Evolutionary conservation across 2,113 vertebrate genomes (phyloP).

Genomic region (Lasiurus cinereus): DNA sequence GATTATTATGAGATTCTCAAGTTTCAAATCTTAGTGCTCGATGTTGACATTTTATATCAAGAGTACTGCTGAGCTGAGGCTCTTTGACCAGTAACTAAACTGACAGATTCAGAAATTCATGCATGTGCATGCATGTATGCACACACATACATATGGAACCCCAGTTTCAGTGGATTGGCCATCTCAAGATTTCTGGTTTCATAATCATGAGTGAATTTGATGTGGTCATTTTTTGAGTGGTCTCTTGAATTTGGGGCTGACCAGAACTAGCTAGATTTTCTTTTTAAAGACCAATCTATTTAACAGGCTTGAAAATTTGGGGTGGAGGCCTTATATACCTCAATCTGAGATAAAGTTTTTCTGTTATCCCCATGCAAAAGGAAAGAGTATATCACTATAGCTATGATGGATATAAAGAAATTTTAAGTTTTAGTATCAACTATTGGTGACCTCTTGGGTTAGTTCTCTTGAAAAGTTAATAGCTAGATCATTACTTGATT

Average conservation of each 20-base stretch:
- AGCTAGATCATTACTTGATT: neutral
- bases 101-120: neutral
- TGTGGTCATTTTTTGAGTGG: neutral
- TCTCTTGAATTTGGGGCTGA: neutral
- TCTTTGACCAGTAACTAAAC: neutral
- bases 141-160: neutral
- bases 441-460: neutral
- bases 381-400: neutral
- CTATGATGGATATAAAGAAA: neutral
- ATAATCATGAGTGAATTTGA: neutral
- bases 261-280: neutral
- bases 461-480: neutral
- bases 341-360: neutral
- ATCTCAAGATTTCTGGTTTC: neutral
- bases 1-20: neutral
- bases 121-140: neutral
- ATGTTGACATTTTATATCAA: neutral
- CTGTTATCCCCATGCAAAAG: neutral
- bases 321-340: neutral
- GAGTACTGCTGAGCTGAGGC: neutral
- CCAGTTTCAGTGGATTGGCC: neutral
- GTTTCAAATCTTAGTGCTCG: neutral
- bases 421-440: neutral
- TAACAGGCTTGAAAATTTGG: neutral
- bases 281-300: neutral